A percentile compares a stretch with the other conserved stretches of the same genome.
phyloP scores from a whole-genome alignment of 2,113 vertebrate genomes.

The Illadopsis cleaveri region DNA sequence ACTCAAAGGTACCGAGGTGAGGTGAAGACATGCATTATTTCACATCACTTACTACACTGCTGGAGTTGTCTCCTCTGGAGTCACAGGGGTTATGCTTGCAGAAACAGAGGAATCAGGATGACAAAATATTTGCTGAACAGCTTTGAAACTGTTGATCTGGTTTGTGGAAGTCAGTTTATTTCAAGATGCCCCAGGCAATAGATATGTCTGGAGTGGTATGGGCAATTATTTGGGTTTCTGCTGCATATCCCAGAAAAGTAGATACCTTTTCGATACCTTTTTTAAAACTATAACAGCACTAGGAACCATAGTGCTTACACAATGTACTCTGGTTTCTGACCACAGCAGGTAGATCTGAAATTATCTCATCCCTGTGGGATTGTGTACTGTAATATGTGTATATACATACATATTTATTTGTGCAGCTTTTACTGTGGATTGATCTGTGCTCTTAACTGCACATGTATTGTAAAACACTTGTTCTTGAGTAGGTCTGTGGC shows the following conservation, averaged over 20 bases:
- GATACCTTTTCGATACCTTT: neutral
- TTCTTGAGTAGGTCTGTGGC: neutral
- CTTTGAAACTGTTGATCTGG: neutral
- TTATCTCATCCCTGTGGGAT: constrained; percentile 65
- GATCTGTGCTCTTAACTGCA: neutral
- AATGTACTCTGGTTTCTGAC: constrained; percentile 1
- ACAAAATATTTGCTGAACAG: neutral
- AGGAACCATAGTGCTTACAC: neutral
- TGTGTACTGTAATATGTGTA: constrained; percentile 20
- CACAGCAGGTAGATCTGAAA: neutral
- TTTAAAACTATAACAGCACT: neutral
- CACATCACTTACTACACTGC: constrained; percentile 7
- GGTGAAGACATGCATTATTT: constrained; percentile 41
- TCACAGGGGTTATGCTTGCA: neutral
- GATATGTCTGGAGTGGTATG: neutral
- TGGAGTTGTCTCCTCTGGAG: neutral
- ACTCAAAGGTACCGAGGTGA: constrained; percentile 34
- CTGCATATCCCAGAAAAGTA: neutral
- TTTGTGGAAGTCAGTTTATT: neutral
- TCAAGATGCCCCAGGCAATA: neutral
- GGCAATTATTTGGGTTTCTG: neutral
- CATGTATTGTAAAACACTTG: neutral
- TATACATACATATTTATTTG: constrained; percentile 7
- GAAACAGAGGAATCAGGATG: neutral
- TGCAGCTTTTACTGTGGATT: neutral